Evolutionary conservation across 1,140 invertebrate genomes (phyloP).

Genomic region (Coptotermes formosanus): DNA sequence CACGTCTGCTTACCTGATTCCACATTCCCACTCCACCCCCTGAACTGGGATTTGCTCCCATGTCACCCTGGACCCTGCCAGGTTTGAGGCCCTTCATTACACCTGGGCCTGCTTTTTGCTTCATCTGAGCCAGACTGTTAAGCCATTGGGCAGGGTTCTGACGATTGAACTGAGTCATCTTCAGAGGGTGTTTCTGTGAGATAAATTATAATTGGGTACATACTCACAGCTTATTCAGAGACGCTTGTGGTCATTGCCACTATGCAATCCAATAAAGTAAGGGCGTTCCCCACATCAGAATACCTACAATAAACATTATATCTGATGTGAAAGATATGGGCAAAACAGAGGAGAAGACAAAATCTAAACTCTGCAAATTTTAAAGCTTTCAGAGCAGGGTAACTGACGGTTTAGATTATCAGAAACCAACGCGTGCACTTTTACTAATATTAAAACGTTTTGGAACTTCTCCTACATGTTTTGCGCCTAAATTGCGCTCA

Average conservation of each 20-base stretch:
- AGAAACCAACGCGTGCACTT: too few relatives aligned
- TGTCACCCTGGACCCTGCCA: slow-evolving; percentile 20
- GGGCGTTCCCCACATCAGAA: not conserved
- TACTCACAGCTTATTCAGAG: not conserved
- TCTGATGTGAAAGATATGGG: too few relatives aligned
- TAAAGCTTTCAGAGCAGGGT: too few relatives aligned
- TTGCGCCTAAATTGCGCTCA: too few relatives aligned
- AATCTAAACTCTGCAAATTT: too few relatives aligned
- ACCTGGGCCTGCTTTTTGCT: slow-evolving; percentile 54
- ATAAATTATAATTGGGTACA: slow-evolving; percentile 26
- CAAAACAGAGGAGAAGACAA: too few relatives aligned
- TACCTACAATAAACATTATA: not conserved
- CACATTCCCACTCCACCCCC: slow-evolving; percentile 39
- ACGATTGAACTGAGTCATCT: slow-evolving; percentile 81
- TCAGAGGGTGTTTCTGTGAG: slow-evolving; percentile 80
- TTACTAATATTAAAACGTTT: too few relatives aligned
- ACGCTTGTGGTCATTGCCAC: not conserved
- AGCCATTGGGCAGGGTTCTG: slow-evolving; percentile 80
- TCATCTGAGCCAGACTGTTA: slow-evolving; percentile 73
- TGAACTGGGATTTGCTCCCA: slow-evolving; percentile 34
- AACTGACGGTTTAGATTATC: too few relatives aligned
- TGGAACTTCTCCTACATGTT: too few relatives aligned
- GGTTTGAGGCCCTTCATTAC: slow-evolving; percentile 38
- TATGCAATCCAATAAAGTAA: not conserved
- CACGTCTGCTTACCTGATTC: slow-evolving; percentile 38